phyloP scores from a whole-genome alignment of 2,888 invertebrate genomes.

The Drosophila dives region DNA sequence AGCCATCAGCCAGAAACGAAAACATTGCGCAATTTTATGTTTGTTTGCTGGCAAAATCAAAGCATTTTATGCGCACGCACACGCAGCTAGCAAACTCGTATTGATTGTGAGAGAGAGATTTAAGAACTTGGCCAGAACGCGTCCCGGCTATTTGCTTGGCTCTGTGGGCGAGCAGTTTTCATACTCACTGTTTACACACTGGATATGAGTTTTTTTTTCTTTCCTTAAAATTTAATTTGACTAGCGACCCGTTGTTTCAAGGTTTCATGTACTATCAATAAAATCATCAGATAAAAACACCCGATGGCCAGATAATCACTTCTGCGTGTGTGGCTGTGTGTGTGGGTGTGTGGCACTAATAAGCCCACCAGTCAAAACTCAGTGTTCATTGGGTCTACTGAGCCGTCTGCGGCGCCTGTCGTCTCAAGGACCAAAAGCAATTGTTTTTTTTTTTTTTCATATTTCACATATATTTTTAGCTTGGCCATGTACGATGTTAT shows the following conservation, averaged over 20 bases:
- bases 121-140: slow-evolving; percentile 4
- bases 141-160: slow-evolving; percentile 21
- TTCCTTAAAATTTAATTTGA: slow-evolving; percentile 45
- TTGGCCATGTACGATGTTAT: slow-evolving; percentile 37
- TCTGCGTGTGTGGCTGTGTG: slow-evolving; percentile 2
- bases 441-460: slow-evolving; percentile 46
- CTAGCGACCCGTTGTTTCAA: neutral
- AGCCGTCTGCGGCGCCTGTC: slow-evolving; percentile 33
- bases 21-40: slow-evolving; percentile 65
- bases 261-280: slow-evolving; percentile 12
- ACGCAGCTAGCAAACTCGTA: slow-evolving; percentile 37
- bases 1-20: slow-evolving; percentile 46
- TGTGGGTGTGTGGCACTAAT: slow-evolving; percentile 35
- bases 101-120: slow-evolving; percentile 39
- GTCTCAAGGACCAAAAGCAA: slow-evolving; percentile 52
- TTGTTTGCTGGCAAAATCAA: slow-evolving; percentile 62
- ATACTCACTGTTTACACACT: neutral
- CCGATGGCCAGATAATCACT: slow-evolving; percentile 32
- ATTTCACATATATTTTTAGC: slow-evolving; percentile 54
- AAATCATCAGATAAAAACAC: slow-evolving; percentile 35
- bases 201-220: neutral
- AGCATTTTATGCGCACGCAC: slow-evolving; percentile 71
- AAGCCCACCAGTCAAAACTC: slow-evolving; percentile 46
- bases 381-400: slow-evolving; percentile 23
- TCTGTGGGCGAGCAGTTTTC: slow-evolving; percentile 4